phyloP scores from a whole-genome alignment of 37 sponge, comb jelly and placozoan genomes.

The Tethya wilhelma region DNA sequence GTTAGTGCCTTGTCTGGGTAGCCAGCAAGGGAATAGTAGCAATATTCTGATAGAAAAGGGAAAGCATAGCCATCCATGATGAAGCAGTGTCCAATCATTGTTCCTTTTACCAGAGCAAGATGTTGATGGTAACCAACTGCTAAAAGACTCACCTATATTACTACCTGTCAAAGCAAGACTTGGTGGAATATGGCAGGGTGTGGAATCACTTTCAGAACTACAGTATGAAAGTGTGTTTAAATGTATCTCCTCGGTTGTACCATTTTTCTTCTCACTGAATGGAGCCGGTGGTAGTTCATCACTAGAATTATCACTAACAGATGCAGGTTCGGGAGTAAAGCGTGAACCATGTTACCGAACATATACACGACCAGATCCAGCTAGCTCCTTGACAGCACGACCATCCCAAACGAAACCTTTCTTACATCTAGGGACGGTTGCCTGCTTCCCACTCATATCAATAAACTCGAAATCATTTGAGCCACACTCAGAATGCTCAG shows the following conservation, averaged over 20 bases:
- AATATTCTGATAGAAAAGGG: conserved; percentile 16
- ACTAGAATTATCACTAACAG: neutral
- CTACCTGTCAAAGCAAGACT: no score
- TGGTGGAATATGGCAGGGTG: no score
- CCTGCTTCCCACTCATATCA: neutral
- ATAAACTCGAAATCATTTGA: neutral
- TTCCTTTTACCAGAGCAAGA: no score
- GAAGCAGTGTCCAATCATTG: conserved; percentile 22
- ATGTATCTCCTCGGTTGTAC: no score
- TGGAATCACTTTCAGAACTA: no score
- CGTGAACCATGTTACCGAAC: no score
- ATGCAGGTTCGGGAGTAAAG: no score
- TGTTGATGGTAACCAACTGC: no score
- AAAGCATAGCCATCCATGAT: conserved; percentile 21
- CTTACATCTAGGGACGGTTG: neutral
- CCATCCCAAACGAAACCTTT: neutral
- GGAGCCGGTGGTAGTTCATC: no score
- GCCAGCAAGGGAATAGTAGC: conserved; percentile 21
- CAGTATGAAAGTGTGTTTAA: no score
- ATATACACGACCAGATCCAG: neutral
- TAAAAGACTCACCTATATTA: no score
- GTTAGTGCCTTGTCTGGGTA: conserved; percentile 9
- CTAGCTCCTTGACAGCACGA: neutral
- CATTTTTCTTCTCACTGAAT: no score
- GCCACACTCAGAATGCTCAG: neutral